Evolutionary conservation across 2,797 vertebrate genomes (phyloP), one percentile per base, ranked within the genome.

Genomic region (Notolabrus celidotus): DNA sequence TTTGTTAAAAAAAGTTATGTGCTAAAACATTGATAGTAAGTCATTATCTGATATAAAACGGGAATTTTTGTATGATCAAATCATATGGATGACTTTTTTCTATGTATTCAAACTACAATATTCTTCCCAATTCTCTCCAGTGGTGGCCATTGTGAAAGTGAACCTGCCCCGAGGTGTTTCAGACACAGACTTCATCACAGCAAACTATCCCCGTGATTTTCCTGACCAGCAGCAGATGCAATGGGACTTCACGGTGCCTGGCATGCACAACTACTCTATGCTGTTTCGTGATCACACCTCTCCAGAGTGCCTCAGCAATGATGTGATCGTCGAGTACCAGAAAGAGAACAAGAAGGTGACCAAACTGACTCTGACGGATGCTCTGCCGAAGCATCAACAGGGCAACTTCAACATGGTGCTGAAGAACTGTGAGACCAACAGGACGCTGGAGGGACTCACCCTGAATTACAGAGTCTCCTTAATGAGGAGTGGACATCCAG

Each of bases 161-260:
- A 77, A 80, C 53, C 93, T 99, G 12, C 93, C 94, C 0, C 88
- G 74, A 0, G 95, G 95, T 6, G 85, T 92, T 7, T 92, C 94
- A 0, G 39, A 92, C 5, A 93, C 90, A 0, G 57, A 74, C 4
- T 90, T 98, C 60, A 87, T 95, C 91, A 93, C 96, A 0, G 92
- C 97, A 33, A 95, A 96, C 88, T 98, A 96, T 58, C 94, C 95
- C 0, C 0, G 1, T 0, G 87, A 91, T 38, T 96, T 98, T 63
- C 97, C 96, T 0, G 86, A 94, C 53, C 78, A 92, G 0, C 87
- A 95, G 67, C 90, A 93, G 56, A 95, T 97, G 92, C 94, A 86
- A 0, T 99, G 97, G 97, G 91, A 95, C 74, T 97, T 99, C 23
- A 61, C 75, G 0, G 36, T 99, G 17, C 96, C 96, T 0, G 71